Evolutionary conservation across 1,140 invertebrate genomes (phyloP).

Genomic region (Tyrophagus putrescentiae): DNA sequence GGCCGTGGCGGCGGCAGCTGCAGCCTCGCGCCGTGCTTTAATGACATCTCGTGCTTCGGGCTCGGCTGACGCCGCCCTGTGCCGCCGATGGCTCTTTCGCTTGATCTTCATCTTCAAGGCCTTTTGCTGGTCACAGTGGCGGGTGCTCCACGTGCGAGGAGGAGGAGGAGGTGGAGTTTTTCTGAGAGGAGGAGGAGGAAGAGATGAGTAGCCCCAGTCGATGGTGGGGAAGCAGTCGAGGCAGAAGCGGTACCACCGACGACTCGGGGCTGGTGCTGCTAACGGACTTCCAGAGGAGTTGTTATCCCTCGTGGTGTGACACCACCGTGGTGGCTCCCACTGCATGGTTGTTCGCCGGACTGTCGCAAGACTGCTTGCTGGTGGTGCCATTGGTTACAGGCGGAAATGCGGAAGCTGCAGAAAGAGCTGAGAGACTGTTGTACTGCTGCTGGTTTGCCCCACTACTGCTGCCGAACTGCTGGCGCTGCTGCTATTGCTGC

Average conservation of each 20-base stretch:
- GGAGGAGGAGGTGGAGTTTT: not conserved
- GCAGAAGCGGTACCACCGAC: too few species aligned
- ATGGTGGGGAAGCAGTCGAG: too few species aligned
- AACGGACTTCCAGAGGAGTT: not conserved
- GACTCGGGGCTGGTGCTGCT: too few species aligned
- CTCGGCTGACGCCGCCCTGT: constrained; percentile 69
- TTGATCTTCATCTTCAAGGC: constrained; percentile 97
- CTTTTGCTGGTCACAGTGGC: constrained; percentile 75
- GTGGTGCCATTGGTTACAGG: not conserved
- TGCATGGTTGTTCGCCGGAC: not conserved
- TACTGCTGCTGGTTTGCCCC: not conserved
- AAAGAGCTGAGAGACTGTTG: not conserved
- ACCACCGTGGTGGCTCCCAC: not conserved
- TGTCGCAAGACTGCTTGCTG: not conserved
- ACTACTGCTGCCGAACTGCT: not conserved
- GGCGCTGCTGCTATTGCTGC: not conserved
- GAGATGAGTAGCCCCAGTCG: too few species aligned
- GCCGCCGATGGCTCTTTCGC: constrained; percentile 74
- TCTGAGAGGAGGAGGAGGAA: not conserved
- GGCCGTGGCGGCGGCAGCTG: too few species aligned
- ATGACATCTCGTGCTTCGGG: constrained; percentile 88
- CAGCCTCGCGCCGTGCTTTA: constrained; percentile 33
- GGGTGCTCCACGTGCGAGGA: constrained; percentile 43
- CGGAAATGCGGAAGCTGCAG: not conserved
- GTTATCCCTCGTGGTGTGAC: not conserved